These are phyloP conservation scores for Fistularia tabacaria DNA, from an alignment of 2,797 vertebrate genomes.

Conservation along the genomic window DNA sequence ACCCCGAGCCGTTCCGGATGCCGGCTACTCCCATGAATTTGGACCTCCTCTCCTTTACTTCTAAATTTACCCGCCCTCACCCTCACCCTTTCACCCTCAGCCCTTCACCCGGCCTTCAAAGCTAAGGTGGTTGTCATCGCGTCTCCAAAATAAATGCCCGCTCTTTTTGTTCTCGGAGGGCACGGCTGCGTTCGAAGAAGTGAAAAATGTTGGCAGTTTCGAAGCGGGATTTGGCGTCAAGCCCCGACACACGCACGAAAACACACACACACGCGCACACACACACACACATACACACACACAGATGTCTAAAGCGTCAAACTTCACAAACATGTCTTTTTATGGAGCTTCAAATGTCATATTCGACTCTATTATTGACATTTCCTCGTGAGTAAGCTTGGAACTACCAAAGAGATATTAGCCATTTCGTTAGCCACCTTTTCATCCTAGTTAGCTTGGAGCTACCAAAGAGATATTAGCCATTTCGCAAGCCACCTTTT, in stretches of 20 bases:
- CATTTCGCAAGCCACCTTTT: too few species aligned
- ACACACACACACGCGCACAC: too few species aligned
- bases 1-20: slow-evolving; percentile 55
- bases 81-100: too few species aligned
- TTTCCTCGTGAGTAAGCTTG: too few species aligned
- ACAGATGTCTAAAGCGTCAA: slow-evolving; percentile 51
- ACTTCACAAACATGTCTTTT: too few species aligned
- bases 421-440: too few species aligned
- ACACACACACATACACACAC: background rate
- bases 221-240: slow-evolving; percentile 60
- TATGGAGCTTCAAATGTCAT: too few species aligned
- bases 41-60: slow-evolving; percentile 78
- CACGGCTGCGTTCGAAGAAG: slow-evolving; percentile 66
- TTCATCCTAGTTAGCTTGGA: too few species aligned
- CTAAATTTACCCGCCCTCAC: slow-evolving; percentile 83
- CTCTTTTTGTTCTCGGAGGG: slow-evolving; percentile 68
- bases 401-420: too few species aligned
- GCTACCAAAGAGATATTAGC: too few species aligned
- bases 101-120: slow-evolving; percentile 70
- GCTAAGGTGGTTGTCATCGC: slow-evolving; percentile 78
- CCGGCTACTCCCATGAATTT: slow-evolving; percentile 77
- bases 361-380: too few species aligned
- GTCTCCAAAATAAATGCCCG: slow-evolving; percentile 78
- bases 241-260: slow-evolving; percentile 11
- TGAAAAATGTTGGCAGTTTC: slow-evolving; percentile 70